Conservation (phyloP, 2,888 invertebrate species). For the Agonum fuliginosum region DNA sequence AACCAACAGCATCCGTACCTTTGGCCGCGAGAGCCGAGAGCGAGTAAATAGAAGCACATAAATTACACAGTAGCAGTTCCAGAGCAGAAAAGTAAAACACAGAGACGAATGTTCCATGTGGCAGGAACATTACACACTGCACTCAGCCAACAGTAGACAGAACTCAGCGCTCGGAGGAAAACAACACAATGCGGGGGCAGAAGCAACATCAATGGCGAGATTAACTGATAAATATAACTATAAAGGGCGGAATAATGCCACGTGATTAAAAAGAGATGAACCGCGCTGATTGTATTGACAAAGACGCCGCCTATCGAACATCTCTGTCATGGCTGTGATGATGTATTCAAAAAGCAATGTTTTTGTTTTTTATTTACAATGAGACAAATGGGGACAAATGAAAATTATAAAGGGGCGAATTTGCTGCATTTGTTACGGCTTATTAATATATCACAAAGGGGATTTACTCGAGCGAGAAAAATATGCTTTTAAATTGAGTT, state of each 20-base stretch:
- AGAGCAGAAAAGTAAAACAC: conserved; percentile 44
- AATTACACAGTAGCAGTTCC: conserved; percentile 53
- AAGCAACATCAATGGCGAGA: conserved; percentile 26
- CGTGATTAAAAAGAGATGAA: conserved; percentile 60
- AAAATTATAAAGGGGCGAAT: conserved; percentile 45
- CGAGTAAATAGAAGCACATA: conserved; percentile 51
- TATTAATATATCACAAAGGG: conserved; percentile 28
- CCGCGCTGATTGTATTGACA: conserved; percentile 44
- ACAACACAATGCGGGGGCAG: conserved; percentile 36
- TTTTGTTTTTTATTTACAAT: conserved; percentile 47
- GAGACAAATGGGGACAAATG: conserved; percentile 45
- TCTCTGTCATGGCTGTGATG: conserved; percentile 32
- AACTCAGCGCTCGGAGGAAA: background rate
- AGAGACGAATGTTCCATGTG: conserved; percentile 16
- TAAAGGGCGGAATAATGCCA: conserved; percentile 53
- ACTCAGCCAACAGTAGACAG: conserved; percentile 14
- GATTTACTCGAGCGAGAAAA: too few relatives aligned
- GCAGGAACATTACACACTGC: conserved; percentile 3
- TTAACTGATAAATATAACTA: conserved; percentile 55
- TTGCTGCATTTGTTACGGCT: conserved; percentile 22
- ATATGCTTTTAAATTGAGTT: too few relatives aligned
- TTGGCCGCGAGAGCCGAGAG: background rate
- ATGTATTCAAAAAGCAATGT: conserved; percentile 50
- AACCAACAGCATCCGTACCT: conserved; percentile 13
- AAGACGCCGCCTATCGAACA: conserved; percentile 16